phyloP scores from a whole-genome alignment of 2,113 vertebrate species.

The Vulpes lagopus region DNA sequence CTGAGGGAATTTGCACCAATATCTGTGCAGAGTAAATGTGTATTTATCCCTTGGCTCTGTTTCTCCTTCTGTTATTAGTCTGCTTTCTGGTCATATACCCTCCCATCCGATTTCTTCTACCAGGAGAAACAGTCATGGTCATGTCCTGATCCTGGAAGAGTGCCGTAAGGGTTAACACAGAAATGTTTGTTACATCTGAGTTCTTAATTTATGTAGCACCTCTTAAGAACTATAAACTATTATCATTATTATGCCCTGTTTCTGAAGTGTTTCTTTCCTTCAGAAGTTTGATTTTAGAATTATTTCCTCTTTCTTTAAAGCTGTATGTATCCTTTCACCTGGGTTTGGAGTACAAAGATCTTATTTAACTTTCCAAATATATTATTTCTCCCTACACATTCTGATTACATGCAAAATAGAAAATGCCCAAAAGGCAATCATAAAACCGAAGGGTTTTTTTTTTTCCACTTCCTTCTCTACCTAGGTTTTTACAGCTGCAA shows the following conservation, averaged over 20 bases:
- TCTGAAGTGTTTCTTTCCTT: slow-evolving; percentile 19
- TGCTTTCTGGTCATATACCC: neutral
- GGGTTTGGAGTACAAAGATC: slow-evolving; percentile 28
- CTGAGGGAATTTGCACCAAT: neutral
- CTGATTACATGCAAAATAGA: slow-evolving; percentile 17
- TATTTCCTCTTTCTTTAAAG: slow-evolving; percentile 36
- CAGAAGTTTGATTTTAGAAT: neutral
- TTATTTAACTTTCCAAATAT: slow-evolving; percentile 50
- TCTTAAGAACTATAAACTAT: neutral
- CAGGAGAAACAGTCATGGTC: neutral
- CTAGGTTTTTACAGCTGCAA: slow-evolving; percentile 48
- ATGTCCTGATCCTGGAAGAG: neutral
- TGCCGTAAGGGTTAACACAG: neutral
- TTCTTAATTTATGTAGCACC: neutral
- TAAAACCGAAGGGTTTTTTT: neutral
- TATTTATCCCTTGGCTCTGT: neutral
- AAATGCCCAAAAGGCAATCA: slow-evolving; percentile 35
- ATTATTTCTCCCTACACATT: neutral
- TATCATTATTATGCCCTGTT: neutral
- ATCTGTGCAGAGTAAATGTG: neutral
- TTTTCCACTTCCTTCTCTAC: neutral
- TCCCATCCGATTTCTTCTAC: neutral
- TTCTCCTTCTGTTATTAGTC: neutral
- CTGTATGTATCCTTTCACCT: neutral
- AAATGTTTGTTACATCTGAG: neutral